Conservation (phyloP, 2,797 vertebrate genomes). For the Toxotes lorentzi region DNA sequence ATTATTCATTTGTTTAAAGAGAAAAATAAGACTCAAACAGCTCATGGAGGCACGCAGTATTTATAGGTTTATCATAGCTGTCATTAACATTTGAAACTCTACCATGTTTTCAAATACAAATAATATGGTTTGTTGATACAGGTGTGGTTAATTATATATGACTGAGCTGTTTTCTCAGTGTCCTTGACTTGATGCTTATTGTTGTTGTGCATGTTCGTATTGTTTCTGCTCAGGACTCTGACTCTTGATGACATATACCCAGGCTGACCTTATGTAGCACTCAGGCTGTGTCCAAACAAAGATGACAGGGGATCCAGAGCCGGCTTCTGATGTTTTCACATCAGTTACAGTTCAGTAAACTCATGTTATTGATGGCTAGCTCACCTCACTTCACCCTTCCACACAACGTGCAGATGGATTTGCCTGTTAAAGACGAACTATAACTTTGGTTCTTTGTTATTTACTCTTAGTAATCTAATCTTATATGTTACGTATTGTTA, state of each 20-base stretch:
- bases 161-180: neutral
- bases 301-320: neutral
- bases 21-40: neutral
- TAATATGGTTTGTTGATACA: too few species aligned
- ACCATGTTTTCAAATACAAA: neutral
- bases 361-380: neutral
- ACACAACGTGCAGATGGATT: neutral
- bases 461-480: neutral
- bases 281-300: neutral
- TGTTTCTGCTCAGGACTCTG: neutral
- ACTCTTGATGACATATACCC: neutral
- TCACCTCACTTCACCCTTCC: neutral
- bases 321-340: neutral
- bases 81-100: neutral
- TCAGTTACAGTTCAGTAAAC: constrained; percentile 16
- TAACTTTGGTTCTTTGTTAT: neutral
- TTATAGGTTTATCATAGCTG: neutral
- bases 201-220: neutral
- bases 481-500: too few species aligned
- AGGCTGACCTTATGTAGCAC: neutral
- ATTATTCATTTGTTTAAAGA: constrained; percentile 5
- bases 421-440: neutral
- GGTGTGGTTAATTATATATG: too few species aligned
- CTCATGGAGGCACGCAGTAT: neutral
- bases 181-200: neutral